These are phyloP conservation scores for Euthynnus affinis DNA, from an alignment of 2,797 vertebrate genomes.

Conservation along the genomic window DNA sequence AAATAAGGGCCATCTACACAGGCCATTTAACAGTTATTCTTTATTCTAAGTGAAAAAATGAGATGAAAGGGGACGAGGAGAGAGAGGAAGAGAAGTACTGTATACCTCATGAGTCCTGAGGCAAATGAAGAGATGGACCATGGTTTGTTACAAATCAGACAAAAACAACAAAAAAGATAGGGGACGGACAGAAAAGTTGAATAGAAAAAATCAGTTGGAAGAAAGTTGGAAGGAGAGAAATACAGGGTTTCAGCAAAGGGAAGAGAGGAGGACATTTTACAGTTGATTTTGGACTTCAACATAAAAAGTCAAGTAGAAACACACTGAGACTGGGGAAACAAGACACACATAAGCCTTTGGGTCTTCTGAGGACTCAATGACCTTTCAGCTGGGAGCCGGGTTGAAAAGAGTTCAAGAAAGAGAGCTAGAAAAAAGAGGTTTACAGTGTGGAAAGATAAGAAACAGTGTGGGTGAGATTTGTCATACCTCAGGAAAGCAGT, in stretches of 20 bases:
- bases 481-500: constrained; percentile 50
- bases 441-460: constrained; percentile 44
- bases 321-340: constrained; percentile 32
- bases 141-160: constrained; percentile 51
- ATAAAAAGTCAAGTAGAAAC: constrained; percentile 50
- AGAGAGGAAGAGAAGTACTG: constrained; percentile 30
- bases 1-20: constrained; percentile 44
- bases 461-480: constrained; percentile 57
- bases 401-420: constrained; percentile 38
- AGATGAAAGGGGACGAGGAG: constrained; percentile 51
- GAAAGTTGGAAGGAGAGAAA: constrained; percentile 27
- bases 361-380: constrained; percentile 52
- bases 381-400: constrained; percentile 56
- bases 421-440: constrained; percentile 26
- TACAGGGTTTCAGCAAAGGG: constrained; percentile 22
- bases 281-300: constrained; percentile 41
- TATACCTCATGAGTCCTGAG: constrained; percentile 47
- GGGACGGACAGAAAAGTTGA: constrained; percentile 24
- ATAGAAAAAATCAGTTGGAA: constrained; percentile 42
- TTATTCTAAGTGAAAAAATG: constrained; percentile 41
- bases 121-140: constrained; percentile 51
- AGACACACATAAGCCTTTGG: constrained; percentile 44
- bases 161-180: constrained; percentile 30
- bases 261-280: constrained; percentile 37
- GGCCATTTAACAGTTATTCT: constrained; percentile 63